Conservation (phyloP, 2,113 vertebrate species). For the Hyaena hyaena region DNA sequence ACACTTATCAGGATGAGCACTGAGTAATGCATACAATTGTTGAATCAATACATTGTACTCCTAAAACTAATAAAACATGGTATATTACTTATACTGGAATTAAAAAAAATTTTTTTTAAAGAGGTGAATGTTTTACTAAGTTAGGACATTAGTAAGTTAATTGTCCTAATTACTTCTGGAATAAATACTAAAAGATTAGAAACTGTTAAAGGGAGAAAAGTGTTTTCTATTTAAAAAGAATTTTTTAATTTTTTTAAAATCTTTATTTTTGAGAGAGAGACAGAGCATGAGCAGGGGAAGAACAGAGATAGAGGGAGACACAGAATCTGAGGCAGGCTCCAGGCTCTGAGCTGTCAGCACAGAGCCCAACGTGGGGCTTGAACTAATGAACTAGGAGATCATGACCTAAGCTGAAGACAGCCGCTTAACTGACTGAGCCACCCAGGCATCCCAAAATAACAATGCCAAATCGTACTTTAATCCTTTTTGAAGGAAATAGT, state of each 20-base stretch:
- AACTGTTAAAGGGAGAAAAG: neutral
- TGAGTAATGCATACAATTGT: neutral
- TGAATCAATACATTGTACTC: neutral
- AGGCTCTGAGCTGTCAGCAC: no score
- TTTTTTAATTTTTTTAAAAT: no score
- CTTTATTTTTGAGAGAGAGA: no score
- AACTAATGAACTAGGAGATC: no score
- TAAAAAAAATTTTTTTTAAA: neutral
- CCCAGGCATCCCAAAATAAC: neutral
- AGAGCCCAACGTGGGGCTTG: no score
- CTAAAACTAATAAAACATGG: neutral
- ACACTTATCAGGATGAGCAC: neutral
- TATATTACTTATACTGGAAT: neutral
- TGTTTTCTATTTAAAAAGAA: neutral
- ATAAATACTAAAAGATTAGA: constrained; percentile 36
- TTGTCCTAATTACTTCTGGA: constrained; percentile 41
- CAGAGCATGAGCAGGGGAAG: no score
- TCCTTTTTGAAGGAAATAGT: neutral
- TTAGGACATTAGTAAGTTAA: neutral
- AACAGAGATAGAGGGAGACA: no score
- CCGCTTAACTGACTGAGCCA: no score
- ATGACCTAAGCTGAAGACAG: no score
- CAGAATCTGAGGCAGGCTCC: no score
- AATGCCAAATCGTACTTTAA: neutral
- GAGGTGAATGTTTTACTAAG: neutral